phyloP scores from a whole-genome alignment of 2,888 invertebrate species.

The Pediacus dermestoides region DNA sequence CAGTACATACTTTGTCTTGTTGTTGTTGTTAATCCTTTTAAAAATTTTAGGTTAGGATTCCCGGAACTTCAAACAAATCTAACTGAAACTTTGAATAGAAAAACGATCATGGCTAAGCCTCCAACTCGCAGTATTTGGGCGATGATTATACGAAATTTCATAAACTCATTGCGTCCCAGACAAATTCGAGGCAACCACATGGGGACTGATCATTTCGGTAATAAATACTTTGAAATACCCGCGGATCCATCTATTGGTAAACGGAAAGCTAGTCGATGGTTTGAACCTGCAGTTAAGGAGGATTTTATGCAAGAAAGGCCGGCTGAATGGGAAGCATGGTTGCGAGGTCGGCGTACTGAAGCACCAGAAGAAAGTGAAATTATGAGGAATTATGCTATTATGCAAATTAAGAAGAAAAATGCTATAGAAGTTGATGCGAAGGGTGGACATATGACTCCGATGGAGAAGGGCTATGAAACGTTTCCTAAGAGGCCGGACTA shows the following conservation, averaged over 20 bases:
- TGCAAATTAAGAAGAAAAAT: slow-evolving; percentile 70
- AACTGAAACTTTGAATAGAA: neutral
- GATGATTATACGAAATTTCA: slow-evolving; percentile 59
- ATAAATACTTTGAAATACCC: slow-evolving; percentile 76
- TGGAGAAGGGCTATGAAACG: slow-evolving; percentile 48
- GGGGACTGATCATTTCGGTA: slow-evolving; percentile 79
- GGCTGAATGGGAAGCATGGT: slow-evolving; percentile 87
- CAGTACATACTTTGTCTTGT: no score
- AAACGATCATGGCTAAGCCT: slow-evolving; percentile 36
- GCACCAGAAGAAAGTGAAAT: slow-evolving; percentile 75
- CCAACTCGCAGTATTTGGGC: slow-evolving; percentile 39
- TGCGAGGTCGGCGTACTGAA: slow-evolving; percentile 56
- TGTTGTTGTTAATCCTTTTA: no score
- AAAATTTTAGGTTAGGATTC: neutral
- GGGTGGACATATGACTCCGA: slow-evolving; percentile 52
- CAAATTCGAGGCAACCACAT: slow-evolving; percentile 54
- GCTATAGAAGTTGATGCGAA: slow-evolving; percentile 65
- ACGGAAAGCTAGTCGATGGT: slow-evolving; percentile 67
- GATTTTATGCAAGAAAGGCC: slow-evolving; percentile 73
- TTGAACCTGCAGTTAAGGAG: slow-evolving; percentile 61
- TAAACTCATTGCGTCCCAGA: slow-evolving; percentile 60
- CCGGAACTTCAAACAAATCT: neutral
- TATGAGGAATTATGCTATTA: slow-evolving; percentile 64
- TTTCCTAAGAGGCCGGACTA: slow-evolving; percentile 53
- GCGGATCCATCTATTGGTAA: slow-evolving; percentile 63